These are phyloP conservation scores for Onychomys leucogaster DNA, from an alignment of 2,797 vertebrate genomes.

Conservation along the genomic window DNA sequence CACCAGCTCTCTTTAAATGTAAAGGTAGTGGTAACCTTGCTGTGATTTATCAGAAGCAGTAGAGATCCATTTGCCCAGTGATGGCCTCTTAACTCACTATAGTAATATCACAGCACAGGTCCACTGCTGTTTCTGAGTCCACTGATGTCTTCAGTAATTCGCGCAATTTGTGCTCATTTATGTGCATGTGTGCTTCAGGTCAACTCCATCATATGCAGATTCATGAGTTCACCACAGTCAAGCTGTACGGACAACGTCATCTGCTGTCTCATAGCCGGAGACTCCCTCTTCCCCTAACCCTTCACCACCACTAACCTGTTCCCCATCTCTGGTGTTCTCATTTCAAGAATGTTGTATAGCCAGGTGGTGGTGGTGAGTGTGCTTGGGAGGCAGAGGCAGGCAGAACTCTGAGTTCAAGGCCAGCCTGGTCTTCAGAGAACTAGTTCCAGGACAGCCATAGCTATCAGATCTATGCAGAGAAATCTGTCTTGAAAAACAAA, in stretches of 20 bases:
- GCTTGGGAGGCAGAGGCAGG: background rate
- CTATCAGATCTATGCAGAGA: background rate
- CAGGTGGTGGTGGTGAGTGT: background rate
- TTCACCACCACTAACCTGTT: background rate
- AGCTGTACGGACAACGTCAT: background rate
- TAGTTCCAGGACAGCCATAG: background rate
- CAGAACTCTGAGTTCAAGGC: background rate
- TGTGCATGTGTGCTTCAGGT: background rate
- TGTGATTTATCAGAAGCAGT: background rate
- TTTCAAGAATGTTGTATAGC: background rate
- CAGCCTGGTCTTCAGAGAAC: background rate
- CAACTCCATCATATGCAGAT: background rate
- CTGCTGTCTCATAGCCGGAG: background rate
- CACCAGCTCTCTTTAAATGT: background rate
- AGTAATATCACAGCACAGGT: background rate
- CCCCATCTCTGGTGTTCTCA: background rate
- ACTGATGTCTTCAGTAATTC: background rate
- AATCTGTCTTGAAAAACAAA: background rate
- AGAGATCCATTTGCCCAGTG: background rate
- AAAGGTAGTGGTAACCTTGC: background rate
- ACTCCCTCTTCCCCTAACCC: background rate
- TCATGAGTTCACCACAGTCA: background rate
- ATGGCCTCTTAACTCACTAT: background rate
- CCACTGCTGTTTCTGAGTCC: background rate
- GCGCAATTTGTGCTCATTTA: background rate